A percentile compares a stretch with the other conserved stretches of the same genome.
Conservation (phyloP, 2,888 invertebrate species). For the Cephus rjabovi region DNA sequence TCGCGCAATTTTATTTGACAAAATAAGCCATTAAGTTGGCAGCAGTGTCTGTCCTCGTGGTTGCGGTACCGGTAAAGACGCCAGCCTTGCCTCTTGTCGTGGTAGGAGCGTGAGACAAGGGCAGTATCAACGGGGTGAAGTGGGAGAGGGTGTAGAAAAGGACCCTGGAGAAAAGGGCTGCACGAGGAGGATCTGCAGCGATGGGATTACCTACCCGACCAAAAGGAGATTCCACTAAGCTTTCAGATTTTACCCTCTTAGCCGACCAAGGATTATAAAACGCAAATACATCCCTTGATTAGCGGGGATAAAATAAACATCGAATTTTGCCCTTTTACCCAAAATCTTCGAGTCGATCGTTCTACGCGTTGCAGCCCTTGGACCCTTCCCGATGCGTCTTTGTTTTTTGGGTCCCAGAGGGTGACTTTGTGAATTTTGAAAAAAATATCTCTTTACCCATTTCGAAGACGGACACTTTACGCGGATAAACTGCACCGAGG, state of each 20-base stretch:
- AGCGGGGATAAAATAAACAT: conserved; percentile 63
- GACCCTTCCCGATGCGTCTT: not conserved
- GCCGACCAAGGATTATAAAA: conserved; percentile 64
- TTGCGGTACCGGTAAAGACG: conserved; percentile 32
- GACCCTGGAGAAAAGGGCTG: conserved; percentile 12
- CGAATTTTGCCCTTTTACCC: conserved; percentile 30
- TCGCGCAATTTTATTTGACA: conserved; percentile 55
- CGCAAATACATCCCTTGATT: conserved; percentile 66
- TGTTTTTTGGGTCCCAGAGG: too few relatives aligned
- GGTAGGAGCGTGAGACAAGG: not conserved
- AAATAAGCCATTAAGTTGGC: conserved; percentile 63
- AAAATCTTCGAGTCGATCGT: not conserved
- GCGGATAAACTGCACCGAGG: conserved; percentile 57
- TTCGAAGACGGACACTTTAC: conserved; percentile 62
- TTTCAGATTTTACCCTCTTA: conserved; percentile 65
- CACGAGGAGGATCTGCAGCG: conserved; percentile 28
- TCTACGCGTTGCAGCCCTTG: not conserved
- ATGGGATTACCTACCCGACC: conserved; percentile 54
- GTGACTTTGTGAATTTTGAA: not conserved
- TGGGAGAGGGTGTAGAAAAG: conserved; percentile 7
- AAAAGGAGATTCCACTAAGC: conserved; percentile 63
- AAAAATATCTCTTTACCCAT: conserved; percentile 43
- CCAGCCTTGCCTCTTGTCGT: conserved; percentile 8
- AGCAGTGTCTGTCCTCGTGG: conserved; percentile 41
- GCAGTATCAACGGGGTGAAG: conserved; percentile 27